phyloP scores from a whole-genome alignment of 2,888 invertebrate species.

The Phania funesta region DNA sequence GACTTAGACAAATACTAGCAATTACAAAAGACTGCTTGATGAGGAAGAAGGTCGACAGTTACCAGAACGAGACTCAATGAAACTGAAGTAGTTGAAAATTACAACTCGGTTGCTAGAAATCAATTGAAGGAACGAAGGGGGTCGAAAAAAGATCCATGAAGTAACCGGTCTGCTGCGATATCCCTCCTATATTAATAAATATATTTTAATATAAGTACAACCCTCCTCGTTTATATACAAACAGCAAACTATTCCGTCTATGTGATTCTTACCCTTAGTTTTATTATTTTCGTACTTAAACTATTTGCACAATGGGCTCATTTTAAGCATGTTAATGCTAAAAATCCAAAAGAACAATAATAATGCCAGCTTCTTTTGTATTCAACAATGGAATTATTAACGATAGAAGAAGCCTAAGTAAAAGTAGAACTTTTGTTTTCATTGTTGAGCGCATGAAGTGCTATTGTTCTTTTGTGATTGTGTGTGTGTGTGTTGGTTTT shows the following conservation, averaged over 20 bases:
- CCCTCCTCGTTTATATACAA: not conserved
- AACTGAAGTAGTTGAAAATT: too few species aligned
- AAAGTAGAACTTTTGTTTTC: slow-evolving; percentile 46
- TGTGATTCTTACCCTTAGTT: not conserved
- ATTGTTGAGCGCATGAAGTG: slow-evolving; percentile 43
- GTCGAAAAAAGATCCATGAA: too few species aligned
- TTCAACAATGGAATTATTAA: slow-evolving; percentile 41
- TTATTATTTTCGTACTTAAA: slow-evolving; percentile 13
- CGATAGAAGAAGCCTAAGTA: slow-evolving; percentile 15
- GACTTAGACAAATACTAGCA: too few species aligned
- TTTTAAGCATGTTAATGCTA: slow-evolving; percentile 32
- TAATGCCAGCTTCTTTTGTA: slow-evolving; percentile 21
- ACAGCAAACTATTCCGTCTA: not conserved
- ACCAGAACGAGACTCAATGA: too few species aligned
- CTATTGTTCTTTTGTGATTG: slow-evolving; percentile 17
- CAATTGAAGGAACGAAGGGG: too few species aligned
- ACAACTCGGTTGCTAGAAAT: too few species aligned
- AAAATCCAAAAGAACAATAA: slow-evolving; percentile 38
- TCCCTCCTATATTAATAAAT: too few species aligned
- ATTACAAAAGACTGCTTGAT: too few species aligned
- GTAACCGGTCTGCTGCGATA: too few species aligned
- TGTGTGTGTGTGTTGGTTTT: not conserved
- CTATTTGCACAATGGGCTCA: slow-evolving; percentile 32
- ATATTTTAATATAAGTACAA: not conserved
- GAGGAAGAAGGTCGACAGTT: too few species aligned